Percentiles rank a stretch among this genome's conserved stretches.
phyloP scores from a whole-genome alignment of 2,888 invertebrate species.

The Megastigmus dorsalis region DNA sequence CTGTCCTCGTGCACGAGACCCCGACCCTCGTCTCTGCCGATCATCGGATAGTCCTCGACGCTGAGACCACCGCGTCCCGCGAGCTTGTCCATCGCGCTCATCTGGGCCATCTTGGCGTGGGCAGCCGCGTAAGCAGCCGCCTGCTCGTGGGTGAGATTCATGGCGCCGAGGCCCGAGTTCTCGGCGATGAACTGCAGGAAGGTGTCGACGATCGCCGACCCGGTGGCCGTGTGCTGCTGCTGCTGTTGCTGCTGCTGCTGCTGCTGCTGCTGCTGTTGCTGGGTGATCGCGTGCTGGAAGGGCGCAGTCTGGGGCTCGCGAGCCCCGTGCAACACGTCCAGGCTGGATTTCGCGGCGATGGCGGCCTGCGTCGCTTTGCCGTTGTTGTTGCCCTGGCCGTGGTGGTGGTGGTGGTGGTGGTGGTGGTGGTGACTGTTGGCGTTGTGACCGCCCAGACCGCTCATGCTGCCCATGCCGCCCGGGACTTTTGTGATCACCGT shows the following conservation, averaged over 20 bases:
- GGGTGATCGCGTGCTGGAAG: slow-evolving; percentile 67
- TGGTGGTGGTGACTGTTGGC: neutral
- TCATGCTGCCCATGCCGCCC: neutral
- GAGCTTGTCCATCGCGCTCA: slow-evolving; percentile 79
- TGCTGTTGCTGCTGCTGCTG: no score
- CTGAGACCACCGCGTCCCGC: slow-evolving; percentile 58
- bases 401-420: no score
- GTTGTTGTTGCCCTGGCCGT: slow-evolving; percentile 54
- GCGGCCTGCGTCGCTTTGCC: slow-evolving; percentile 78
- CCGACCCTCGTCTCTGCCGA: slow-evolving; percentile 69
- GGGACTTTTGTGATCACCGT: slow-evolving; percentile 72
- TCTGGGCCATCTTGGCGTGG: slow-evolving; percentile 86
- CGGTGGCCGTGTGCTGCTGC: slow-evolving; percentile 76
- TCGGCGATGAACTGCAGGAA: slow-evolving; percentile 92
- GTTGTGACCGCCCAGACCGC: no score
- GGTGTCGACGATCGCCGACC: slow-evolving; percentile 83
- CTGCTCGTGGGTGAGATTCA: slow-evolving; percentile 79
- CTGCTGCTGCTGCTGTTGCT: no score
- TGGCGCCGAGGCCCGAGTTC: slow-evolving; percentile 82
- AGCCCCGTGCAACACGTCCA: slow-evolving; percentile 79
- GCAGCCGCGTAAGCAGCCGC: slow-evolving; percentile 80
- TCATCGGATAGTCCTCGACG: slow-evolving; percentile 69
- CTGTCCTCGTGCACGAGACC: slow-evolving; percentile 66
- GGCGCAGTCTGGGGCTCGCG: slow-evolving; percentile 83
- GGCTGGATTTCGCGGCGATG: slow-evolving; percentile 80